Base-by-base conservation (phyloP, 1,140 invertebrate genomes). In the Bombus pascuorum region DNA sequence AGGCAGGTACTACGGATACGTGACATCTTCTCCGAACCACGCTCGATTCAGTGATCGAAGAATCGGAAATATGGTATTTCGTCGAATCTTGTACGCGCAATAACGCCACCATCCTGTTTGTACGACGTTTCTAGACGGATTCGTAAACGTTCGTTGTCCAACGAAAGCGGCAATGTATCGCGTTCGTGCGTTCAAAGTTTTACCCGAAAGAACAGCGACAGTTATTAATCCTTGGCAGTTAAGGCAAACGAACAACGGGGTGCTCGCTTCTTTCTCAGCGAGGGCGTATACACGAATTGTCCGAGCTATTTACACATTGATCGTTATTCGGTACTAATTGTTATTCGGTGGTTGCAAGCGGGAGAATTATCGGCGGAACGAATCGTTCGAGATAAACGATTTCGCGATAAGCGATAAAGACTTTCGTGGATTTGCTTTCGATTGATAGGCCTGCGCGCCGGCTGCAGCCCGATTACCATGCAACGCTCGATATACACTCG, bases 371-470 rank as follows among this genome's bases (percentile, higher is more conserved):
- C 39, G 73, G 32, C 81, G 42, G 81, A 82, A 75, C 71, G 81
- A 32, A 83, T 83, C 59, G 34, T 32, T 76, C n/a, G n/a, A 65
- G 72, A 76, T 53, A 53, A 83, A 83, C 59, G 81, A 83, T 83
- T 76, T 83, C 72, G 53, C 81, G 72, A 83, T 83, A 83, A 76
- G 44, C 39, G 66, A 83, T 76, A 83, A 76, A 28, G 44, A 74
- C 59, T 83, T 83, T 83, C 73, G 32, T 59, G 44, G 59, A 82
- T 75, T 82, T 66, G 34, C 70, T 34, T 59, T 57, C 53, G 47
- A 75, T 32, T 47, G 81, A 82, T 75, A 82, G 42, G 15, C n/a
- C 32, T 57, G 34, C 25, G 57, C n/a, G 12, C 72, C 59, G 28
- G 25, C 13, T 28, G 32, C 13, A 47, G 37, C 71, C 18, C 57